A percentile compares a stretch with the other conserved stretches of the same genome.
Conservation (phyloP, 2,888 invertebrate species). For the Xestia c-nigrum region DNA sequence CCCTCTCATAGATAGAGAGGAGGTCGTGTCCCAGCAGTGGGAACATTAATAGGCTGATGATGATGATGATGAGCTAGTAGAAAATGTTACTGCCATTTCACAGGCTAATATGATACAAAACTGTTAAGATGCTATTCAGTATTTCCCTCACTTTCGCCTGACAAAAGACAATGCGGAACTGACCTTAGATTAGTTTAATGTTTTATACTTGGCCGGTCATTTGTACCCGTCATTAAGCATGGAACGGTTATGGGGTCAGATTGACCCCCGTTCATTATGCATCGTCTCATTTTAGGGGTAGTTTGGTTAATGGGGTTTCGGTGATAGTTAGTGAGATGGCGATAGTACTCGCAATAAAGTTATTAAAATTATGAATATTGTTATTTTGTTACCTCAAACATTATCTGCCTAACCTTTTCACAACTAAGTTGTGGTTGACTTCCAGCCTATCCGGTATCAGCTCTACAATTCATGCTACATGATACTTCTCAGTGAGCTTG, state of each 20-base stretch:
- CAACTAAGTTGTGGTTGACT: background rate
- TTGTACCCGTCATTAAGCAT: slow-evolving; percentile 84
- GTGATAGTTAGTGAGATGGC: slow-evolving; percentile 35
- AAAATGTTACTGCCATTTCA: background rate
- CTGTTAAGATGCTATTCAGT: background rate
- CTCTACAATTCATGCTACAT: background rate
- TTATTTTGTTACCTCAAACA: background rate
- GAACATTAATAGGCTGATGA: too few relatives aligned
- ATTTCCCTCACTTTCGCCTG: slow-evolving; percentile 61
- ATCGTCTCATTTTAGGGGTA: slow-evolving; percentile 61
- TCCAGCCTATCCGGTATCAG: background rate
- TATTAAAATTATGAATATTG: background rate
- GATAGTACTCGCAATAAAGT: background rate
- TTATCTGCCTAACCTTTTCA: background rate
- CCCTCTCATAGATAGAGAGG: too few relatives aligned
- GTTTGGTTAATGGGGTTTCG: slow-evolving; percentile 55
- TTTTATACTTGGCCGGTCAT: slow-evolving; percentile 81
- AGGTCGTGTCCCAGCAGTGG: too few relatives aligned
- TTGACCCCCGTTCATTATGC: slow-evolving; percentile 64
- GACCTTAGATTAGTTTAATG: slow-evolving; percentile 86
- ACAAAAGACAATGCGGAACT: slow-evolving; percentile 75
- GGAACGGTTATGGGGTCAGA: slow-evolving; percentile 82
- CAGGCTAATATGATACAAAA: background rate
- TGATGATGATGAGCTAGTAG: too few relatives aligned
- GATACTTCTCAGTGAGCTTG: too few relatives aligned